phyloP scores from a whole-genome alignment of 2,797 vertebrate genomes.

The Danio choprae region DNA sequence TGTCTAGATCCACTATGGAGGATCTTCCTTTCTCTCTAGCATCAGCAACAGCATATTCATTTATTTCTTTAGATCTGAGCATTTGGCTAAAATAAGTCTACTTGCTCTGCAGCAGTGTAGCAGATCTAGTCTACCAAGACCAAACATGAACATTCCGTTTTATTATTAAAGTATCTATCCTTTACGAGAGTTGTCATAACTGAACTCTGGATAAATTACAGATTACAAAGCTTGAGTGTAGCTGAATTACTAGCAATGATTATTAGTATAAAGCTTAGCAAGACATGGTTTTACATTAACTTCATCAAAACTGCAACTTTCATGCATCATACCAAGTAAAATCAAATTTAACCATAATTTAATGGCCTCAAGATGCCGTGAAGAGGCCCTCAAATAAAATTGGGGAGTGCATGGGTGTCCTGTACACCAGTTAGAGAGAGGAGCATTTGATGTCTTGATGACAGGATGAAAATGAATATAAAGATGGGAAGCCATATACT shows the following conservation, averaged over 20 bases:
- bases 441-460: constrained; percentile 67
- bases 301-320: neutral
- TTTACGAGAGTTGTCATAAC: no score
- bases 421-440: constrained; percentile 51
- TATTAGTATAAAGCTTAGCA: neutral
- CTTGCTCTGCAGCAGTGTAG: no score
- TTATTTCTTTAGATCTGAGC: no score
- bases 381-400: neutral
- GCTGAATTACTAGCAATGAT: neutral
- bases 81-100: no score
- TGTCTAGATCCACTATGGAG: no score
- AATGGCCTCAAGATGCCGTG: neutral
- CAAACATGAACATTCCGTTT: no score
- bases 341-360: neutral
- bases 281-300: neutral
- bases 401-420: neutral
- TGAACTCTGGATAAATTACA: neutral
- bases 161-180: no score
- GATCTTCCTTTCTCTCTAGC: no score
- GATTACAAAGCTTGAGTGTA: neutral
- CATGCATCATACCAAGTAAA: neutral
- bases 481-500: constrained; percentile 64
- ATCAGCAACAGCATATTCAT: no score
- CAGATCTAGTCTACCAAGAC: no score
- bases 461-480: constrained; percentile 72